Evolutionary conservation across 2,888 invertebrate genomes (phyloP).

Genomic region (Globia sparganii): DNA sequence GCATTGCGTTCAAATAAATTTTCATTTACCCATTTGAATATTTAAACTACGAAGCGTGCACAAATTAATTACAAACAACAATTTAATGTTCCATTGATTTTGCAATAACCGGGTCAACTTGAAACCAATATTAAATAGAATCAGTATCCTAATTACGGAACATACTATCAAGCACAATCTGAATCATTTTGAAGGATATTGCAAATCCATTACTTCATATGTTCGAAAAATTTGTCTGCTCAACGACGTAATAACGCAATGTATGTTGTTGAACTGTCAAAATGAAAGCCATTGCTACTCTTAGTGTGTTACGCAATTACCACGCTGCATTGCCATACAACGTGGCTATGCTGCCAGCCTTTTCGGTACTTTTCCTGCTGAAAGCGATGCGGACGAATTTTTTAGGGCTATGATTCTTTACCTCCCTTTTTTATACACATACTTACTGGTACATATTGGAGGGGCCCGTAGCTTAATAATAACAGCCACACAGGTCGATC

Average conservation of each 20-base stretch:
- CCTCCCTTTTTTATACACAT: background rate
- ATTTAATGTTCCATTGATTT: constrained; percentile 32
- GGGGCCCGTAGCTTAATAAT: no score
- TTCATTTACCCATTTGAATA: constrained; percentile 39
- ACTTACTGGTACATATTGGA: background rate
- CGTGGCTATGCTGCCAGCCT: background rate
- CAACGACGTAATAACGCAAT: background rate
- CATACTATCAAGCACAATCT: no score
- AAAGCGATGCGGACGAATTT: background rate
- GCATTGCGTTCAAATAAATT: constrained; percentile 48
- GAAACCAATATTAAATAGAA: background rate
- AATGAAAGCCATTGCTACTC: no score
- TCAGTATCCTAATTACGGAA: no score
- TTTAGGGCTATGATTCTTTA: background rate
- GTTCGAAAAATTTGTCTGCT: background rate
- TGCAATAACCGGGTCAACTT: constrained; percentile 6
- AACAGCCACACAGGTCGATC: no score
- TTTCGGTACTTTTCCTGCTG: background rate
- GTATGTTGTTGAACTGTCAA: background rate
- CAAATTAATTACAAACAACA: constrained; percentile 45
- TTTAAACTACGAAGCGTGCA: constrained; percentile 33
- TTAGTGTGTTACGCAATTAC: no score
- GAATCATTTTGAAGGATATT: no score
- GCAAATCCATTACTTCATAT: no score
- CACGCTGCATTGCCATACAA: background rate